phyloP scores from a whole-genome alignment of 2,113 vertebrate species.

The Tapirus terrestris region DNA sequence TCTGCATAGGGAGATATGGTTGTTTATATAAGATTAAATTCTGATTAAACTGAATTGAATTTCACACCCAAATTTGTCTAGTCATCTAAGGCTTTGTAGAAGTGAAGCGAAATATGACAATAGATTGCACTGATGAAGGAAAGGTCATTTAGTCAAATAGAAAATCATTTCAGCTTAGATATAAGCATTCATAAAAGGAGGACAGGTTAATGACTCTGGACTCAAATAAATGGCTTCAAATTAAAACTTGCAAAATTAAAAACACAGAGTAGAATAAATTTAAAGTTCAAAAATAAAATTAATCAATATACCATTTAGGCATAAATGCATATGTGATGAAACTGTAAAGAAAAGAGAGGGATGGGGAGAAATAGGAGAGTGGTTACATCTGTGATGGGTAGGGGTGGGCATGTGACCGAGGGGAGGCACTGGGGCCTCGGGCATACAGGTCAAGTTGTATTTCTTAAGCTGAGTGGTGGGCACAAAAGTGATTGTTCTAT shows the following conservation, averaged over 20 bases:
- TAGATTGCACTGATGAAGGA: neutral
- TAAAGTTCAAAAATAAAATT: neutral
- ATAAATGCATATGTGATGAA: neutral
- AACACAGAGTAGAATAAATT: neutral
- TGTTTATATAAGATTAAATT: neutral
- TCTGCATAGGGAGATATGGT: neutral
- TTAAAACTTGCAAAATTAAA: neutral
- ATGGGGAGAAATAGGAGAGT: neutral
- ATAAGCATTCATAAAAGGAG: neutral
- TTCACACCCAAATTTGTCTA: neutral
- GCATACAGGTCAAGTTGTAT: neutral
- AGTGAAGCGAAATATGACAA: neutral
- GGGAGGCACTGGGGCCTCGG: neutral
- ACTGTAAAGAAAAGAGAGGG: neutral
- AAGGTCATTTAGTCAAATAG: neutral
- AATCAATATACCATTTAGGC: neutral
- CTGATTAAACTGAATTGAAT: neutral
- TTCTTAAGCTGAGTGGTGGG: neutral
- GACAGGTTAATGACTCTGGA: neutral
- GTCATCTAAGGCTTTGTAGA: neutral
- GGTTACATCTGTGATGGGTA: neutral
- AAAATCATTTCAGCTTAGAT: neutral
- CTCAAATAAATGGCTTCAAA: neutral
- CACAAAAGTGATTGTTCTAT: neutral
- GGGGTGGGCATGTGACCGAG: neutral